These are phyloP conservation scores for human DNA, from an alignment of 2,113 vertebrate genomes.

Conservation along the genomic window GRCh38 chr9:77562501-77563000, in stretches of 20 bases:
- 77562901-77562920: not conserved
- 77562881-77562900: not conserved
- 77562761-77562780: not conserved
- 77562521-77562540: not conserved
- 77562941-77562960: not conserved
- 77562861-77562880: not conserved
- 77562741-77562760: not conserved
- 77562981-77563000: not conserved
- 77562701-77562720: not conserved
- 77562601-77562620: not conserved
- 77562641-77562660: not conserved
- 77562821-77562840: not conserved
- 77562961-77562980: not conserved
- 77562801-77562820: not conserved
- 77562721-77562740: not conserved
- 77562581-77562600: not conserved
- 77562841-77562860: not conserved
- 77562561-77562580: not conserved
- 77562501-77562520: too few relatives aligned
- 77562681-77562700: not conserved
- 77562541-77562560: too few relatives aligned
- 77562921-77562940: not conserved
- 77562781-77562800: slow-evolving; percentile 28
- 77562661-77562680: not conserved
- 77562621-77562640: not conserved